Conservation (phyloP, 2,888 invertebrate species). For the Rhingia rostrata region DNA sequence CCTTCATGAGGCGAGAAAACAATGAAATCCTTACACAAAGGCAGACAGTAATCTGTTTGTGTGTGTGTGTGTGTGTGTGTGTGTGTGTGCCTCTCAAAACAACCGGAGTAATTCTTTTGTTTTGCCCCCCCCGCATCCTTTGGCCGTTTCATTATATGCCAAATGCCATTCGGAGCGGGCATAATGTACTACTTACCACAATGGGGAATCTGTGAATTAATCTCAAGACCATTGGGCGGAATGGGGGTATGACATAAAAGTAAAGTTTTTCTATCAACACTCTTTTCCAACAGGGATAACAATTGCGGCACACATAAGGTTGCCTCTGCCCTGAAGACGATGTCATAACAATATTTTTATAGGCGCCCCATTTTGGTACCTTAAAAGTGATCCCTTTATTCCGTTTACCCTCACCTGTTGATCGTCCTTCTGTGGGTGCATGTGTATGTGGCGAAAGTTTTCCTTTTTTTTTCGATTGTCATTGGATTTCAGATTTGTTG, state of each 20-base stretch:
- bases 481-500: constrained; percentile 70
- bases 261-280: constrained; percentile 70
- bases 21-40: constrained; percentile 50
- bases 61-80: constrained; percentile 8
- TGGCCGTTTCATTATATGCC: constrained; percentile 25
- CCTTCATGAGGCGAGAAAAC: constrained; percentile 52
- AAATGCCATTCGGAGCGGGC: constrained; percentile 18
- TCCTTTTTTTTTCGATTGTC: constrained; percentile 63
- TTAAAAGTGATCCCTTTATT: constrained; percentile 48
- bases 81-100: constrained; percentile 25
- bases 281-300: constrained; percentile 55
- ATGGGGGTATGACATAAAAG: constrained; percentile 26
- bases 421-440: neutral
- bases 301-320: constrained; percentile 59
- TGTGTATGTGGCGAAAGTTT: constrained; percentile 30
- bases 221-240: constrained; percentile 5
- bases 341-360: constrained; percentile 72
- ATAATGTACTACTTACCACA: constrained; percentile 59
- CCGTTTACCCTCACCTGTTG: constrained; percentile 30
- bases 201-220: constrained; percentile 11
- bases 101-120: constrained; percentile 27
- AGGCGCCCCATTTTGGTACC: constrained; percentile 61
- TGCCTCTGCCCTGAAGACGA: constrained; percentile 14
- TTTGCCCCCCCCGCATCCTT: neutral
- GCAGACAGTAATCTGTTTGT: constrained; percentile 43